phyloP scores from a whole-genome alignment of 2,797 vertebrate genomes.

The Rhinatrema bivittatum region DNA sequence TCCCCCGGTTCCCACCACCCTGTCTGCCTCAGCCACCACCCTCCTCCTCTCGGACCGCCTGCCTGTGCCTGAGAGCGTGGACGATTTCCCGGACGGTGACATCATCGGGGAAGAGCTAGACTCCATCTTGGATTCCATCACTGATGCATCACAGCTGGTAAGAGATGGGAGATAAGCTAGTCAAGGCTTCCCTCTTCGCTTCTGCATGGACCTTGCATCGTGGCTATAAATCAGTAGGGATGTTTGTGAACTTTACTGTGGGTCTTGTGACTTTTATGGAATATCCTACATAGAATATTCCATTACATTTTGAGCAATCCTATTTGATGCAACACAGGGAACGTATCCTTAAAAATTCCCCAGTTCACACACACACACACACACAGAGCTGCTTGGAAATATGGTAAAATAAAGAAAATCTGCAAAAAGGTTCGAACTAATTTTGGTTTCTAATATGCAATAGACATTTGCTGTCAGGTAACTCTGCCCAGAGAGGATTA shows the following conservation, averaged over 20 bases:
- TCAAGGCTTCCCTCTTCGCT: not conserved
- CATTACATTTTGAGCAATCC: too few relatives aligned
- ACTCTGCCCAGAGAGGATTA: too few relatives aligned
- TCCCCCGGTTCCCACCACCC: slow-evolving; percentile 59
- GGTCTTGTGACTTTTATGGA: too few relatives aligned
- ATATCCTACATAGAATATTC: too few relatives aligned
- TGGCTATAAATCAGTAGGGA: not conserved
- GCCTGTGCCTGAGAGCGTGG: slow-evolving; percentile 55
- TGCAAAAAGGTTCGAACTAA: too few relatives aligned
- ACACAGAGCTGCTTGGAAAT: too few relatives aligned
- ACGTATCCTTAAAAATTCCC: too few relatives aligned
- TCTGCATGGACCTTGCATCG: rapidly evolving
- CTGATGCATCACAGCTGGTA: slow-evolving; percentile 28
- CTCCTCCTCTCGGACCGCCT: slow-evolving; percentile 56
- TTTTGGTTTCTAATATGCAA: rapidly evolving
- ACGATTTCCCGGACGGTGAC: slow-evolving; percentile 69
- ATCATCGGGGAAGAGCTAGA: slow-evolving; percentile 87
- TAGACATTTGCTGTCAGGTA: not conserved
- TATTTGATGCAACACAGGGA: too few relatives aligned
- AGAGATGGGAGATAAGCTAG: too few relatives aligned
- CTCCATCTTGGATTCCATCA: slow-evolving; percentile 71
- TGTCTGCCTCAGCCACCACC: slow-evolving; percentile 39
- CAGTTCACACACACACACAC: too few relatives aligned
- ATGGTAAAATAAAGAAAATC: too few relatives aligned
- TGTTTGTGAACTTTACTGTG: too few relatives aligned